Evolutionary conservation across 2,888 invertebrate species (phyloP).

Genomic region (Tineola bisselliella): DNA sequence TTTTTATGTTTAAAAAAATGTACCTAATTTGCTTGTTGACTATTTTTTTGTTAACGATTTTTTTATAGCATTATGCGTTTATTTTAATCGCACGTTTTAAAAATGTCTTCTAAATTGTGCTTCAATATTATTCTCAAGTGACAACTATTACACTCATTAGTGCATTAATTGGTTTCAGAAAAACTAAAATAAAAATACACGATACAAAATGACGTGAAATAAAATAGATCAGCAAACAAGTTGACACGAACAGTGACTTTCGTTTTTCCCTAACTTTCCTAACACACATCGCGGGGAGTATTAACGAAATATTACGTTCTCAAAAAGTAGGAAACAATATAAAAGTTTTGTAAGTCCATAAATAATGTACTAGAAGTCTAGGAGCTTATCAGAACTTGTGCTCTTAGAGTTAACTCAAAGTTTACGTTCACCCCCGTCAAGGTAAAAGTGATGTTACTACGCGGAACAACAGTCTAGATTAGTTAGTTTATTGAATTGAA

Average conservation of each 20-base stretch:
- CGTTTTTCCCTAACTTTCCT: not conserved
- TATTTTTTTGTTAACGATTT: constrained; percentile 24
- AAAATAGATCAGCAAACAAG: not conserved
- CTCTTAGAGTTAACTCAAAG: not conserved
- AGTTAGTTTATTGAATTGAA: too few species aligned
- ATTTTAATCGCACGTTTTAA: too few species aligned
- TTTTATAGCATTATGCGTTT: constrained; percentile 14
- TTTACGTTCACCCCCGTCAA: not conserved
- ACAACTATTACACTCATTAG: too few species aligned
- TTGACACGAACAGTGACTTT: not conserved
- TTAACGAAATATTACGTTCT: constrained; percentile 8
- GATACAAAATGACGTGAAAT: not conserved
- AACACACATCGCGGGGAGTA: constrained; percentile 2
- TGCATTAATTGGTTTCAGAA: too few species aligned
- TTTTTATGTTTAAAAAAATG: not conserved
- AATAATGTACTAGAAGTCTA: constrained; percentile 11
- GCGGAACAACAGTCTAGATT: too few species aligned
- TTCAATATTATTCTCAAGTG: too few species aligned
- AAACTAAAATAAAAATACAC: not conserved
- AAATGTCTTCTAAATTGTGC: too few species aligned
- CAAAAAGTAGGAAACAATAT: constrained; percentile 9
- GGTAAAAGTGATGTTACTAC: too few species aligned
- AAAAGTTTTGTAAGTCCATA: constrained; percentile 11
- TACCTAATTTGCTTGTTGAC: too few species aligned
- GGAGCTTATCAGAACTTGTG: constrained; percentile 7